Percentiles rank a stretch among this genome's conserved stretches.
These are phyloP conservation scores for Arnoldichthys spilopterus DNA, from an alignment of 2,797 vertebrate genomes.

Conservation along the genomic window DNA sequence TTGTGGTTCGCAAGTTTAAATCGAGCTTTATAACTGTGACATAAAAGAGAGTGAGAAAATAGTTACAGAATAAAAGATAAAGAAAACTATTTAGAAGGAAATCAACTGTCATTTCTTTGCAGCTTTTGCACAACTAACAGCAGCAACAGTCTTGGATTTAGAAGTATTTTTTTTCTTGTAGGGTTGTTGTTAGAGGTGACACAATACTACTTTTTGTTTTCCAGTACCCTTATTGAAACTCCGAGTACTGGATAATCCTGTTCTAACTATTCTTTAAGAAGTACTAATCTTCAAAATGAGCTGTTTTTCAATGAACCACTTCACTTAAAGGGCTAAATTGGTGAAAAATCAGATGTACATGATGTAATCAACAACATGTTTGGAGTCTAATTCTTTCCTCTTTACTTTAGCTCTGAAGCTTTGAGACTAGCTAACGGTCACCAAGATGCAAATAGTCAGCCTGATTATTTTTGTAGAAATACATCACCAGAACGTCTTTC, in stretches of 20 bases:
- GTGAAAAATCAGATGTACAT: no score
- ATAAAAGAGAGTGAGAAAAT: neutral
- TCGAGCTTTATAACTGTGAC: neutral
- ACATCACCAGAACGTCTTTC: no score
- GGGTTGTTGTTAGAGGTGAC: neutral
- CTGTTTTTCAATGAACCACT: no score
- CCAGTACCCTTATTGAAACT: neutral
- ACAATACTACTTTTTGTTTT: neutral
- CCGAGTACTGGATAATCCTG: neutral
- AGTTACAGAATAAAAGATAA: neutral
- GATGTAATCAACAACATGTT: no score
- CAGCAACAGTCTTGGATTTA: neutral
- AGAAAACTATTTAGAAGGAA: neutral
- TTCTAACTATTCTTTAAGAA: neutral
- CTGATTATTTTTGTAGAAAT: no score
- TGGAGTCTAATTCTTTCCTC: no score
- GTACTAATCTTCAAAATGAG: no score
- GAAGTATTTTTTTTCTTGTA: neutral
- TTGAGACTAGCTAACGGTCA: no score
- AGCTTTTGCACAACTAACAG: neutral
- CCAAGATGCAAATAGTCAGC: no score
- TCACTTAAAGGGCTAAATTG: no score
- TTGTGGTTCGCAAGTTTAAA: neutral
- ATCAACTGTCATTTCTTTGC: neutral
- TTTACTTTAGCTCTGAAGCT: no score